A percentile compares a stretch with the other conserved stretches of the same genome.
These are phyloP conservation scores for Melanerpes aurifrons DNA, from an alignment of 2,113 vertebrate species.

Conservation along the genomic window DNA sequence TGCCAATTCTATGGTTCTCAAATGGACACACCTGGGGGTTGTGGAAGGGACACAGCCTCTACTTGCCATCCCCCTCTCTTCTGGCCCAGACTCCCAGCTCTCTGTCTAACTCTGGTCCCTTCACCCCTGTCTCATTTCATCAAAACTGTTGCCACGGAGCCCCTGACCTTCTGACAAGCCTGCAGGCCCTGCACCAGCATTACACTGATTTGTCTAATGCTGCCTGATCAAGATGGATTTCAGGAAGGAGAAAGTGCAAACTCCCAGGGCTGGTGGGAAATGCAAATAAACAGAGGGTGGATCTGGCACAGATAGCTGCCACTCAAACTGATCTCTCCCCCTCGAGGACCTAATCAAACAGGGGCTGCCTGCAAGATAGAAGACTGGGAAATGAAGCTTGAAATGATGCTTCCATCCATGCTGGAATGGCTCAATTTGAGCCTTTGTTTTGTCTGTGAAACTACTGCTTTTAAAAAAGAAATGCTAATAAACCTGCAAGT, in stretches of 20 bases:
- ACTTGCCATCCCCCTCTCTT: no score
- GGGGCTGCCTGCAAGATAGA: background rate
- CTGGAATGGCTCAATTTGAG: background rate
- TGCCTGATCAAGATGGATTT: background rate
- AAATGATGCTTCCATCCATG: background rate
- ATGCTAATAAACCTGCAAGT: background rate
- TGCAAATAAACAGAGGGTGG: background rate
- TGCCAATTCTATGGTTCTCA: no score
- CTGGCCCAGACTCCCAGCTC: no score
- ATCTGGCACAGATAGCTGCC: background rate
- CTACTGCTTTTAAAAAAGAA: background rate
- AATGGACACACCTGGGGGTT: no score
- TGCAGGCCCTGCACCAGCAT: no score
- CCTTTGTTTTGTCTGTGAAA: background rate
- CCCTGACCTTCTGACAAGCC: no score
- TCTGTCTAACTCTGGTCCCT: no score
- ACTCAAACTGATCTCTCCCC: background rate
- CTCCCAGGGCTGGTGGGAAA: background rate
- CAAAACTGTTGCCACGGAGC: no score
- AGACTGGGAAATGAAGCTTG: background rate
- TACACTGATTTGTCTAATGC: conserved; percentile 1
- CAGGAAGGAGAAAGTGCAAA: background rate
- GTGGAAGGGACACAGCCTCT: no score
- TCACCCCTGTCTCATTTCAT: no score
- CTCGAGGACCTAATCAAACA: background rate